Evolutionary conservation across 1,140 invertebrate species (phyloP), one percentile per base, ranked within the genome.

Genomic region (Cardiocondyla obscurior): DNA sequence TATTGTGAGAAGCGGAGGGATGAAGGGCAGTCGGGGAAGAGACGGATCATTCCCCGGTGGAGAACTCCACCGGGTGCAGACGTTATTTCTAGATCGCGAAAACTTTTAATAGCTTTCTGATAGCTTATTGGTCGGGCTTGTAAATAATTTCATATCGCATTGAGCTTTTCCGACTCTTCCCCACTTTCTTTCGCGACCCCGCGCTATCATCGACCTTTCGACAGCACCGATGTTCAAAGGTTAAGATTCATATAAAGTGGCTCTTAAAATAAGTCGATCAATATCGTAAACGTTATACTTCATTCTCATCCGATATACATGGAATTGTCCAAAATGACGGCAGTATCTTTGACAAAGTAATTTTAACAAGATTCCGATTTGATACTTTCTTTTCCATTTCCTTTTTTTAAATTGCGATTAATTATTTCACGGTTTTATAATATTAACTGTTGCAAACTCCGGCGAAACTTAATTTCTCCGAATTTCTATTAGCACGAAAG

Each of bases 51-150:
- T 81, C 81, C 76, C 82, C 22, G 30, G 88, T 74, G 88, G 83
- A 77, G 83, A 83, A 60, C 81, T 28, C 70, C 3, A 65, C 28
- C 64, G 65, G 85, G 73, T 84, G 72, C 76, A 70, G 64, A 90
- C 85, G 85, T 90, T 91, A 90, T 90, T 90, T 91, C 87, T 88
- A 81, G 76, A 83, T 86, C 67, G 85, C 84, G 88, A 90, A 88
- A 91, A 91, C 90, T 91, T 91, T 91, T 91, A 91, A 91, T 91
- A 91, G 87, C 87, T 91, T 91, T 90, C 88, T 85, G 90, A 90
- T 91, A 88, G 85, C 89, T 89, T 89, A 88, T 90, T 88, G 87
- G 72, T 39, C 74, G 82, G 36, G 42, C 85, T 90, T 91, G 85
- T 90, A 90, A 90, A 90, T 91, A 90, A 90, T 90, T 90, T 85